Evolutionary conservation across 2,797 vertebrate species (phyloP).

Genomic region (Sciurus vulgaris): DNA sequence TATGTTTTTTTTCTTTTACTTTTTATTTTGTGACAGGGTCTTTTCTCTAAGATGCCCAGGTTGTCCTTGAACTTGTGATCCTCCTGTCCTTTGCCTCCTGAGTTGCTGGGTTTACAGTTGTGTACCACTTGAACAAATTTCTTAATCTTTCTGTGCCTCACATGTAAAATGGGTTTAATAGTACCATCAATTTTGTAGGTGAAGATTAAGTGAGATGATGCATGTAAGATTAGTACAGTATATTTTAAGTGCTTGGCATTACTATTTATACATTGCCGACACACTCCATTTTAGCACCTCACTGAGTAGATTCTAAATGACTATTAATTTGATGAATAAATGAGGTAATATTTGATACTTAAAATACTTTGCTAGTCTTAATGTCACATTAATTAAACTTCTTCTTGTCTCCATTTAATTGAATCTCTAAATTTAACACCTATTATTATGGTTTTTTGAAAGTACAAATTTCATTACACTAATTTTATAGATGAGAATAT

Average conservation of each 20-base stretch:
- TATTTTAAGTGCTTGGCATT: neutral
- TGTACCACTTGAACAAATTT: neutral
- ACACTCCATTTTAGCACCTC: neutral
- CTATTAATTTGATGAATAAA: conserved; percentile 57
- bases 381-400: conserved; percentile 36
- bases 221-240: neutral
- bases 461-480: conserved; percentile 44
- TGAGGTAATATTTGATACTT: conserved; percentile 40
- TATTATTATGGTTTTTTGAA: conserved; percentile 39
- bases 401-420: conserved; percentile 41
- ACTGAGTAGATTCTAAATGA: conserved; percentile 7
- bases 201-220: neutral
- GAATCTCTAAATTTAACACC: conserved; percentile 33
- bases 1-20: too few species aligned
- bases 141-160: neutral
- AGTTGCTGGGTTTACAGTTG: too few species aligned
- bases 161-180: conserved; percentile 24
- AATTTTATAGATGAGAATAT: conserved; percentile 41
- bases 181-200: neutral
- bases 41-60: too few species aligned
- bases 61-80: too few species aligned
- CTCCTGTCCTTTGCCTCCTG: too few species aligned
- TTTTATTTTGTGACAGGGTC: too few species aligned
- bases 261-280: neutral
- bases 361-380: conserved; percentile 35